Percentiles rank a stretch among this genome's conserved stretches.
Conservation (phyloP, 2,113 vertebrate species). For the Nannobrachium achirus region DNA sequence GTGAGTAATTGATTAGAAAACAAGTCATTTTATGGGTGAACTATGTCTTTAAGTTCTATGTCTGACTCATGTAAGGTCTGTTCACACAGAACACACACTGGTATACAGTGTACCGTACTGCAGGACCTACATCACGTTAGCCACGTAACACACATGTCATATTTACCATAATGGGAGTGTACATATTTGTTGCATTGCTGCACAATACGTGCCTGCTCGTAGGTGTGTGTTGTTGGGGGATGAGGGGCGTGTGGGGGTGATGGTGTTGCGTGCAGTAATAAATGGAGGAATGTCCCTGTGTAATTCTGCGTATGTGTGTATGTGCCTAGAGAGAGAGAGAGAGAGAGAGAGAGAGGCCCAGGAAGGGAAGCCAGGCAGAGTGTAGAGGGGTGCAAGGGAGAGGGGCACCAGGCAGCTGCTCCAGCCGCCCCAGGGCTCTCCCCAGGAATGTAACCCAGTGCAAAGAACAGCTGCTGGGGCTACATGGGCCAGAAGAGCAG, state of each 20-base stretch:
- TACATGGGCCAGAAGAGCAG: conserved; percentile 58
- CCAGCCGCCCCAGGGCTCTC: conserved; percentile 70
- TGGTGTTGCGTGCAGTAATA: conserved; percentile 49
- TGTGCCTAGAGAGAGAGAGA: conserved; percentile 13
- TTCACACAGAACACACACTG: not conserved
- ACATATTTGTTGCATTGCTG: no score
- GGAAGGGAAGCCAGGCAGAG: conserved; percentile 36
- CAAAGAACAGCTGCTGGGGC: conserved; percentile 69
- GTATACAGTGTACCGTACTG: no score
- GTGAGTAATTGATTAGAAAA: no score
- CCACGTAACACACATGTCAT: no score
- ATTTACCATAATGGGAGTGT: no score
- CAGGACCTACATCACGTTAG: not conserved
- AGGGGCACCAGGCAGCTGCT: conserved; percentile 72
- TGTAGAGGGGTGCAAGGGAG: conserved; percentile 12
- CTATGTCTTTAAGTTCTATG: no score
- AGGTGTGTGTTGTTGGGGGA: not conserved
- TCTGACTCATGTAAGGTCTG: no score
- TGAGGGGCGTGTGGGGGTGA: not conserved
- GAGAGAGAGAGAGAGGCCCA: conserved; percentile 34
- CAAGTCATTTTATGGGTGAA: no score
- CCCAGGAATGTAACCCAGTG: conserved; percentile 73
- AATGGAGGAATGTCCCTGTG: conserved; percentile 74
- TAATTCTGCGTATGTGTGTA: conserved; percentile 61
- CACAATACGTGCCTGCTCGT: not conserved